Base-by-base conservation (phyloP, 2,797 vertebrate species). In the Scarus forsteni region DNA sequence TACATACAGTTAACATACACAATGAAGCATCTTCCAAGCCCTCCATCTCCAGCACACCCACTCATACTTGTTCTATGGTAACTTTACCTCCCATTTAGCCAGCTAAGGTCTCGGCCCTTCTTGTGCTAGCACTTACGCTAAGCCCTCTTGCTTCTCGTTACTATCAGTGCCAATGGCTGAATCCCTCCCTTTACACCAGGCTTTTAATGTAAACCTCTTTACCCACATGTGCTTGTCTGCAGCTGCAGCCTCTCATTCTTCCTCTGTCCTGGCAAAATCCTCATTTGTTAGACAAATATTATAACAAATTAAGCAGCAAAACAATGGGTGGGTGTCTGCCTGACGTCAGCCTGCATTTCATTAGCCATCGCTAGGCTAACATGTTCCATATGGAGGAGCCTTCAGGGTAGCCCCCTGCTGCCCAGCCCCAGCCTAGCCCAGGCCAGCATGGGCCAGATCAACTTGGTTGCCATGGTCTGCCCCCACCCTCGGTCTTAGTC, bases 231-330 rank as follows among this genome's bases (percentile, higher is more conserved):
- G 75, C 63, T 73, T 60, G 73, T 68, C 66, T 65, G 52, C 5
- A 66, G 61, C 58, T 76, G 65, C 48, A 73, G 62, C 73, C 71
- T 66, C 66, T 81, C 66, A 76, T 78, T 81, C 79, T 66, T 75
- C 71, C 67, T 85, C 68, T 78, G 55, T 81, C 80, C 67, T 72
- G 60, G 73, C 59, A 85, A 85, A 90, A 86, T 90, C 74, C 88
- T 93, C 73, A 85, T 94, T 94, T 93, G 92, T 94, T 92, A 91
- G 87, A 91, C 86, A 94, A 93, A 94, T 94, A 94, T 93, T 94
- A 89, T 89, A 93, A 93, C 93, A 94, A 94, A 94, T 94, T 94
- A 93, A 92, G 62, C 84, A 86, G 84, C 86, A 89, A 92, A 94
- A 93, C 93, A 95, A 93, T 91, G 89, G 92, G 85, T 88, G 91